Evolutionary conservation across 37 sponge, comb jelly and placozoan genomes (phyloP), one percentile per base, ranked within the genome.

Genomic region (Aphrocallistes beatrix): DNA sequence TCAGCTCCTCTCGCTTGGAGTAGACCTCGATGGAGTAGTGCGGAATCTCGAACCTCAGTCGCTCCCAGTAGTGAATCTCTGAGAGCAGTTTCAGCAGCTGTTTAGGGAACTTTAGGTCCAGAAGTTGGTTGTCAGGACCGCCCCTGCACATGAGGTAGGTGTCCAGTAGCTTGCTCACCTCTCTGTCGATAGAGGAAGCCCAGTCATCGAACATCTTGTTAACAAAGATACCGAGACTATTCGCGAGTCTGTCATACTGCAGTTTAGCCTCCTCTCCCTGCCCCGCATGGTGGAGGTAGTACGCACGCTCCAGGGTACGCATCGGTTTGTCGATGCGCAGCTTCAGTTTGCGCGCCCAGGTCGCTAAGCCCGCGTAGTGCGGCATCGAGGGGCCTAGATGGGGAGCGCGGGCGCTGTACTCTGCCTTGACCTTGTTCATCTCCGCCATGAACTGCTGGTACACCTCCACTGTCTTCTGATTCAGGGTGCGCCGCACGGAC

Each of bases 21-120:
- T 95, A 95, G 82, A 98, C 89, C 60, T 90, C 92, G 1, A 86
- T 83, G 3, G 94, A 89, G 84, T 93, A 98, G 91, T 98, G 95
- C 10, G 99, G 99, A 37, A 95, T 89, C 86, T 98, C 99, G 82
- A 98, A 98, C 51, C 91, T 86, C 82, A 98, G 89, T 32, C 95
- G 86, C 89, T 95, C 99, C 99, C 99, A 98, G 91, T 92, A 95
- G 50, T 85, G 82, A 81, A 95, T 95, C 92, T 98, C 99, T 16
- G 83, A 30, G 85, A 98, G 92, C 25, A 98, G 92, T 83, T 92
- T 94, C 82, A 90, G 85, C 6, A 97, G 93, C 36, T 85, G 85
- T 50, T 81, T 88, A 83, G 85, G 91, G 86, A 97, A 97, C 85
- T 81, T 88, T 81, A 90, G 83, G 82, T 90, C 92, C 1, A 97